Conservation (phyloP, 2,888 invertebrate genomes). For the Patella depressa region DNA sequence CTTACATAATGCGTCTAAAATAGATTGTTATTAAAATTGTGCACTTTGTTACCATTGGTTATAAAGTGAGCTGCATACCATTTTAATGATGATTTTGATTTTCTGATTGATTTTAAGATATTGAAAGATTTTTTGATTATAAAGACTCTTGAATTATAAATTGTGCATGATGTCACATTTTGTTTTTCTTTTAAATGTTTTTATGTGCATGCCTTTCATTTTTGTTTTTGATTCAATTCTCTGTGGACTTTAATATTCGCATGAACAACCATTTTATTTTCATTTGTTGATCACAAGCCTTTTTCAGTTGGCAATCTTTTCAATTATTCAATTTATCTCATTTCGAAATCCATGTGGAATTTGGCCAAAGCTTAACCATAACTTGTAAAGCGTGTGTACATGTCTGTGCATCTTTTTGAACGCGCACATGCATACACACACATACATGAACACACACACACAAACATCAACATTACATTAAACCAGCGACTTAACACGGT, state of each 20-base stretch:
- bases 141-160: not conserved
- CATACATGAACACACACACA: constrained; percentile 9
- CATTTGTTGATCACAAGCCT: not conserved
- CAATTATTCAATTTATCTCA: too few species aligned
- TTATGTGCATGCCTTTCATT: constrained; percentile 1
- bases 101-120: too few species aligned
- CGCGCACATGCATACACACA: constrained; percentile 6
- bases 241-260: not conserved
- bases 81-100: too few species aligned
- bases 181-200: not conserved
- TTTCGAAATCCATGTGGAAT: too few species aligned
- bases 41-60: too few species aligned
- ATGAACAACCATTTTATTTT: not conserved
- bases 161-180: constrained; percentile 6
- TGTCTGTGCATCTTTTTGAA: not conserved
- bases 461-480: constrained; percentile 1
- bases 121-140: too few species aligned
- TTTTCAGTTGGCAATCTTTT: not conserved
- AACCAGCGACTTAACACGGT: not conserved
- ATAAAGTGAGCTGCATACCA: too few species aligned
- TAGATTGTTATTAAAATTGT: too few species aligned
- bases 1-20: too few species aligned
- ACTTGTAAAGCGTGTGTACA: not conserved
- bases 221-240: not conserved
- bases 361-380: too few species aligned